Percentiles rank a stretch among this genome's conserved stretches.
Evolutionary conservation across 2,888 invertebrate genomes (phyloP).

Genomic region (Nomada hirtipes): DNA sequence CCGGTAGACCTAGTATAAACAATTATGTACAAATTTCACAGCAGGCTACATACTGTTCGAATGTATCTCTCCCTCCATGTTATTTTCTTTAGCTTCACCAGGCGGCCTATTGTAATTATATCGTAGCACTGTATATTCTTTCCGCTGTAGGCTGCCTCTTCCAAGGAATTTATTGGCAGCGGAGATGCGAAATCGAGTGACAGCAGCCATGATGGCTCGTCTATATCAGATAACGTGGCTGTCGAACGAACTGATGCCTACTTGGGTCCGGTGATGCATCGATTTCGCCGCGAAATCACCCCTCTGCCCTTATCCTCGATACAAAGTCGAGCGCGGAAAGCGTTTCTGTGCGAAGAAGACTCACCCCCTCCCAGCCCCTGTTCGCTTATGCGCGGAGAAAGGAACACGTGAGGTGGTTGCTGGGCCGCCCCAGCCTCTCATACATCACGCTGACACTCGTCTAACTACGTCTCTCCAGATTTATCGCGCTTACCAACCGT

Average conservation of each 20-base stretch:
- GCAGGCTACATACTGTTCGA: too few relatives aligned
- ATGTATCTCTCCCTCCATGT: background rate
- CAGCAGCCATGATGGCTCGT: slow-evolving; percentile 66
- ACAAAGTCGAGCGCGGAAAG: slow-evolving; percentile 49
- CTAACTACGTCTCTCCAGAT: slow-evolving; percentile 79
- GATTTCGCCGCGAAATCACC: slow-evolving; percentile 70
- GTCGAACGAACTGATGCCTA: slow-evolving; percentile 66
- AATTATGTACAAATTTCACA: too few relatives aligned
- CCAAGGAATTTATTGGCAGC: background rate
- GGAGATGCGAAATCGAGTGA: slow-evolving; percentile 26
- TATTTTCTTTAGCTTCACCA: too few relatives aligned
- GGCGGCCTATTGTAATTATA: too few relatives aligned
- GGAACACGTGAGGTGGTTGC: slow-evolving; percentile 60
- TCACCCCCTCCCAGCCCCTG: slow-evolving; percentile 6
- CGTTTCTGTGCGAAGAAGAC: slow-evolving; percentile 42
- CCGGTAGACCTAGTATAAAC: too few relatives aligned
- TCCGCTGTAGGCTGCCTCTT: too few relatives aligned
- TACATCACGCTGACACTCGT: slow-evolving; percentile 81
- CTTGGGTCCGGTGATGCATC: slow-evolving; percentile 69
- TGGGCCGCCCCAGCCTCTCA: slow-evolving; percentile 70
- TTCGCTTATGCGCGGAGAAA: slow-evolving; percentile 56
- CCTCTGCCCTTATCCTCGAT: slow-evolving; percentile 62
- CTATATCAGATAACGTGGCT: slow-evolving; percentile 73
- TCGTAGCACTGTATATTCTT: too few relatives aligned
- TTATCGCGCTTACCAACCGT: slow-evolving; percentile 80